These are phyloP conservation scores for Lasioglossum figueresi DNA, from an alignment of 2,888 invertebrate species.

Conservation along the genomic window DNA sequence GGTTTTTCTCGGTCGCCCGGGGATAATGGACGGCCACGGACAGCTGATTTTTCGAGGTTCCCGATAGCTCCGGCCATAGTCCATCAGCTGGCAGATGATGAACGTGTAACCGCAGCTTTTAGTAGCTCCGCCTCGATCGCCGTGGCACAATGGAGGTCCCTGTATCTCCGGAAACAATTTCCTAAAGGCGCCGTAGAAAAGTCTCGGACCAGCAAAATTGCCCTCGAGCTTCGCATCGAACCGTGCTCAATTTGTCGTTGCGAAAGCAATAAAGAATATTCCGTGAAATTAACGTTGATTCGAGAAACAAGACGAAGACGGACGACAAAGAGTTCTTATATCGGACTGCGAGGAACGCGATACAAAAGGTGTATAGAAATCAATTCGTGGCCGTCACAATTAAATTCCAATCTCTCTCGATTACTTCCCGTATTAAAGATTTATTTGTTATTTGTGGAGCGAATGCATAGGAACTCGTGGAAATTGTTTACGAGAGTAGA, in stretches of 20 bases:
- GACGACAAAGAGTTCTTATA: neutral
- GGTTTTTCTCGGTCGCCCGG: slow-evolving; percentile 8
- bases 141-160: neutral
- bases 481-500: neutral
- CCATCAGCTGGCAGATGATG: slow-evolving; percentile 72
- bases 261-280: slow-evolving; percentile 3
- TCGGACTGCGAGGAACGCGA: neutral
- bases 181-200: neutral
- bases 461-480: neutral
- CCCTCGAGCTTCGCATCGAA: neutral
- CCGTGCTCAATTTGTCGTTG: neutral
- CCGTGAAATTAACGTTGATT: neutral
- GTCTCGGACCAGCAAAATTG: neutral
- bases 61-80: slow-evolving; percentile 58
- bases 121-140: neutral
- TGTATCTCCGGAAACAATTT: neutral
- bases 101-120: slow-evolving; percentile 56
- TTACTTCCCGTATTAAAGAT: neutral
- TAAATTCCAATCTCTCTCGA: no score
- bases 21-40: slow-evolving; percentile 61
- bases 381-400: no score
- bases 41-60: slow-evolving; percentile 71
- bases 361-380: neutral
- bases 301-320: neutral
- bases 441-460: neutral